Percentiles rank a stretch among this genome's conserved stretches.
These are phyloP conservation scores for Cacoxenus indagator DNA, from an alignment of 2,888 invertebrate species.

Conservation along the genomic window DNA sequence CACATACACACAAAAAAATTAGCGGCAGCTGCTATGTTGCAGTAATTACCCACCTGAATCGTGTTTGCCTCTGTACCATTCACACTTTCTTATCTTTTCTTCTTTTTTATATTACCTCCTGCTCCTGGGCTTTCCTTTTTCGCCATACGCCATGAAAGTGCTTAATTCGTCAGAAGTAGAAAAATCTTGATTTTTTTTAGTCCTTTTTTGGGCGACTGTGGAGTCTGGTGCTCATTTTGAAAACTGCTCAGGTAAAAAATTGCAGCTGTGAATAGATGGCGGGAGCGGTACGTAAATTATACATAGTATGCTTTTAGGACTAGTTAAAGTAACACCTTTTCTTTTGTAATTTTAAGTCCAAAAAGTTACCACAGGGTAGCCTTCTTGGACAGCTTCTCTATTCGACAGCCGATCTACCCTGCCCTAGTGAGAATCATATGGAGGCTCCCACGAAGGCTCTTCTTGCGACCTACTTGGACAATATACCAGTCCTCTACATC, in stretches of 20 bases:
- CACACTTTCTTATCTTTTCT: conserved; percentile 43
- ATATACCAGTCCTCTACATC: no score
- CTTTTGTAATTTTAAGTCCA: neutral
- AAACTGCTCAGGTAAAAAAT: conserved; percentile 69
- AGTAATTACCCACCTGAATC: conserved; percentile 3
- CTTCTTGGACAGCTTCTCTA: no score
- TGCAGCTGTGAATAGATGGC: conserved; percentile 60
- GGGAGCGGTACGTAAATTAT: conserved; percentile 11
- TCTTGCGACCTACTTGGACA: no score
- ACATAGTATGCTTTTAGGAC: neutral
- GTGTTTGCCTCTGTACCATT: neutral
- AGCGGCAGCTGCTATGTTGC: conserved; percentile 31
- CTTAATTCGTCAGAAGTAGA: conserved; percentile 51
- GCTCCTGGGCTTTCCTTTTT: conserved; percentile 8
- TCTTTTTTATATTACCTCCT: conserved; percentile 36
- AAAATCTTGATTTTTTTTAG: no score
- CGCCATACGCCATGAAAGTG: conserved; percentile 59
- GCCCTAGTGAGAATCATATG: no score
- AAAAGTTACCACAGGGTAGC: neutral
- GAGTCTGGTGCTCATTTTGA: conserved; percentile 67
- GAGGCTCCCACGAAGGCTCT: no score
- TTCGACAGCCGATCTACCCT: no score
- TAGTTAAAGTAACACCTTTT: no score
- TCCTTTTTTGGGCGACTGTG: conserved; percentile 32
- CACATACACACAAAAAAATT: conserved; percentile 33